Base-by-base conservation (phyloP, 2,797 vertebrate genomes). In the Hippopotamyrus pictus region DNA sequence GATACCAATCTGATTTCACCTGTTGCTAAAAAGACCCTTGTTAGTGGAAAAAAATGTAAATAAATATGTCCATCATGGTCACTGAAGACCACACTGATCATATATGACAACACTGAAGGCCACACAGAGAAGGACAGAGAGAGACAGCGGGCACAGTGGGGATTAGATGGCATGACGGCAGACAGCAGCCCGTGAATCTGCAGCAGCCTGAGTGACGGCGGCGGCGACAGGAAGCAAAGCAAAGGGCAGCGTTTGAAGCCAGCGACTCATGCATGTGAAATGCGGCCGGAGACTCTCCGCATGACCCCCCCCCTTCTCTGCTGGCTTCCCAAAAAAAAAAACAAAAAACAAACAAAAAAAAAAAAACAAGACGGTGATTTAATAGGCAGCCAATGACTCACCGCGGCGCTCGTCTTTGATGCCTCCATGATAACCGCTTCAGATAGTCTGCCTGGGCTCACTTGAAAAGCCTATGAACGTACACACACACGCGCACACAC, bases 391-490 rank as follows among this genome's bases (percentile, higher is more conserved):
- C 89, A 59, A 19, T 86, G 82, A 89, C 89, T 89, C 89, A 89
- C 89, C 89, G 89, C 89, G 9, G 83, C 89, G 89, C 84, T 89
- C 48, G 83, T 89, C 89, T 86, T 89, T 89, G 89, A 89, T 53
- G 89, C 83, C 48, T 89, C 89, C 89, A 89, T 86, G 89, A 89
- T 89, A 86, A 89, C 89, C 11, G 89, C 89, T 89, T 89, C 89
- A 89, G 89, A 89, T 86, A 89, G 89, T 89, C 89, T 89, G 89
- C 89, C 82, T 51, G 89, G 89, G 89, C 89, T 89, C 83, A 86
- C 89, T 89, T 89, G 89, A 89, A 73, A 89, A 85, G 89, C 86
- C 86, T 87, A 87, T 46, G 86, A 62, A 87, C n/a, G 50, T 5
- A 83, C 44, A 83, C 79, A 83, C 41, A 2, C 79, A 50, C 1